These are phyloP conservation scores for Pristionchus maxplancki DNA, from an alignment of 2,888 invertebrate genomes.

Conservation along the genomic window DNA sequence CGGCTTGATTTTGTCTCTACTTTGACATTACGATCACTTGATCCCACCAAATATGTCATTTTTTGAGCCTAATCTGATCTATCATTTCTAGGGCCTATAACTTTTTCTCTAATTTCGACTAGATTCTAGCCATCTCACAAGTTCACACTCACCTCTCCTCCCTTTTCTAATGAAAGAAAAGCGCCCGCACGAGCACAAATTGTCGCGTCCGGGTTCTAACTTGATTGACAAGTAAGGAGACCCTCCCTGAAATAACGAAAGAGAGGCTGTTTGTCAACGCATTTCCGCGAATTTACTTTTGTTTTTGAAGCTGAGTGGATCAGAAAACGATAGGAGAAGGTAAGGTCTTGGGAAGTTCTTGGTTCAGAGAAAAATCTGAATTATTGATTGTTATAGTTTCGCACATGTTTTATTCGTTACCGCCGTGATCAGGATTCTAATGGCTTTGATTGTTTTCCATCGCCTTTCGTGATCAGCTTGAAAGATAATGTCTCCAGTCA, in stretches of 20 bases:
- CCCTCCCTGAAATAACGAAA: background rate
- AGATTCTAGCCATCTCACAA: background rate
- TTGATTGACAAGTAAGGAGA: slow-evolving; percentile 10
- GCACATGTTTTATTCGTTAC: too few relatives aligned
- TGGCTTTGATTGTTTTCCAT: background rate
- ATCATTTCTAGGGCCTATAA: too few relatives aligned
- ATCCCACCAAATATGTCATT: too few relatives aligned
- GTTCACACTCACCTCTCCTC: background rate
- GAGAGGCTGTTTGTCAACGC: slow-evolving; percentile 24
- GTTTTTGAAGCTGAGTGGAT: background rate
- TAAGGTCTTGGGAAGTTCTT: background rate
- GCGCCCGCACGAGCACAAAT: background rate
- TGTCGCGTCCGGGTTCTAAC: slow-evolving; percentile 2
- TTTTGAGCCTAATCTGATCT: too few relatives aligned
- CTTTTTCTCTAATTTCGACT: too few relatives aligned
- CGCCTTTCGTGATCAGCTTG: background rate
- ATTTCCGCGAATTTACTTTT: background rate
- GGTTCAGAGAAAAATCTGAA: background rate
- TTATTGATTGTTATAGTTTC: too few relatives aligned
- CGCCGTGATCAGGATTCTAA: too few relatives aligned
- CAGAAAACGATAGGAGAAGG: background rate
- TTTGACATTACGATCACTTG: too few relatives aligned
- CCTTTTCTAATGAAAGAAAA: background rate
- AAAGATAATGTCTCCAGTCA: too few relatives aligned
- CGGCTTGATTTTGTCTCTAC: too few relatives aligned